Conservation (phyloP, 2,113 vertebrate species). For the Strix aluco region DNA sequence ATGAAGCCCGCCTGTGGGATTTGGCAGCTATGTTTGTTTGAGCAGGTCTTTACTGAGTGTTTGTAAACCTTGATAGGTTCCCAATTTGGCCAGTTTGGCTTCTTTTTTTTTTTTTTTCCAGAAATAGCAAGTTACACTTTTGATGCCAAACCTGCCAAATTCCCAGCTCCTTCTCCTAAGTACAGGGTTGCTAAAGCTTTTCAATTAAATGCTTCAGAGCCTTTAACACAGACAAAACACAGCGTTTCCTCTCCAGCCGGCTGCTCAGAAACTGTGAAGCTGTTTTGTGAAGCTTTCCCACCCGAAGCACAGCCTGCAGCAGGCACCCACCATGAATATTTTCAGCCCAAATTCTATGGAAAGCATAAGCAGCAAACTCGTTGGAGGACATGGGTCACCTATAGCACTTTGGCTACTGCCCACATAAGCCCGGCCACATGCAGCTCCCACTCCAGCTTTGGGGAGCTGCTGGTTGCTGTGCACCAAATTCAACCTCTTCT, state of each 20-base stretch:
- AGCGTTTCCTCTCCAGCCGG: neutral
- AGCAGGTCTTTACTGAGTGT: neutral
- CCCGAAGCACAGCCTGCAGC: neutral
- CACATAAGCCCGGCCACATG: fast-evolving
- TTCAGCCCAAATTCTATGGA: neutral
- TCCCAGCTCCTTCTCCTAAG: neutral
- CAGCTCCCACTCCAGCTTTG: neutral
- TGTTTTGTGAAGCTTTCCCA: neutral
- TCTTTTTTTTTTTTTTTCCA: neutral
- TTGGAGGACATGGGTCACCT: neutral
- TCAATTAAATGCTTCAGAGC: neutral
- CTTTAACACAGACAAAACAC: neutral
- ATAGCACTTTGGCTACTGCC: fast-evolving
- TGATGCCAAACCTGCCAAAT: neutral
- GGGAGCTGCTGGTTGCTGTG: neutral
- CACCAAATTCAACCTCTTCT: neutral
- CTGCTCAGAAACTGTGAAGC: neutral
- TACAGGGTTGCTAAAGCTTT: neutral
- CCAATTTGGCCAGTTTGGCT: neutral
- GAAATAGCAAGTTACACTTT: neutral
- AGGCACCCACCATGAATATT: neutral
- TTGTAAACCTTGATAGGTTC: neutral
- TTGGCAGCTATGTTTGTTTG: neutral
- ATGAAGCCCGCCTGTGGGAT: neutral
- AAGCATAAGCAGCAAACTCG: neutral